phyloP scores from a whole-genome alignment of 1,140 invertebrate species.

The Bombus impatiens region DNA sequence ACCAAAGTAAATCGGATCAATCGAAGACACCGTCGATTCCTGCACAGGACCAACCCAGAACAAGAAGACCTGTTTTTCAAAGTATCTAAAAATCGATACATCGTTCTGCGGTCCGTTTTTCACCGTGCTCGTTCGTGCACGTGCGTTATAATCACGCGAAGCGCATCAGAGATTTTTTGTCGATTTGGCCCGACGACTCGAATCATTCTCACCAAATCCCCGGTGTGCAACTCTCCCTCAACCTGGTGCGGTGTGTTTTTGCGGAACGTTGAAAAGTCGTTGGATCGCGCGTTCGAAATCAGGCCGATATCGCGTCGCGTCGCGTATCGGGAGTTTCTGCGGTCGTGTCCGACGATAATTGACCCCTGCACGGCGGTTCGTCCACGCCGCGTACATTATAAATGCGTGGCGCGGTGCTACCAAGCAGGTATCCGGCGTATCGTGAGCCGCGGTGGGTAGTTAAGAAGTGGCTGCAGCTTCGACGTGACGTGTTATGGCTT shows the following conservation, averaged over 20 bases:
- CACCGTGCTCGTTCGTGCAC: slow-evolving; percentile 3
- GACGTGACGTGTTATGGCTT: slow-evolving; percentile 78
- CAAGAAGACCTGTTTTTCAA: not conserved
- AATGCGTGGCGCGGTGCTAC: slow-evolving; percentile 62
- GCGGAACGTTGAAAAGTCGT: slow-evolving; percentile 15
- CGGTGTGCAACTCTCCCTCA: too few relatives aligned
- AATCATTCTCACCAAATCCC: slow-evolving; percentile 47
- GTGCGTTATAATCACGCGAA: slow-evolving; percentile 28
- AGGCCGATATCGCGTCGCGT: slow-evolving; percentile 28
- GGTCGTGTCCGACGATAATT: slow-evolving; percentile 69
- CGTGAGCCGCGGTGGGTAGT: slow-evolving; percentile 69
- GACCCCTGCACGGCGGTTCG: slow-evolving; percentile 48
- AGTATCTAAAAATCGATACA: slow-evolving; percentile 36
- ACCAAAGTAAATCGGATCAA: not conserved
- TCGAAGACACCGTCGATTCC: not conserved
- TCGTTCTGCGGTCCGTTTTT: not conserved
- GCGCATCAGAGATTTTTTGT: slow-evolving; percentile 21
- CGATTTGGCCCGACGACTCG: not conserved
- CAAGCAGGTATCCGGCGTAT: slow-evolving; percentile 57
- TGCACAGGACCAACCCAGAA: too few relatives aligned
- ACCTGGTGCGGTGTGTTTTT: slow-evolving; percentile 22
- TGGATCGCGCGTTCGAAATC: slow-evolving; percentile 13
- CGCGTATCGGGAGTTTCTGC: slow-evolving; percentile 54
- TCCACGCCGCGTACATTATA: slow-evolving; percentile 65
- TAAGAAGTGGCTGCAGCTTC: slow-evolving; percentile 76